Evolutionary conservation across 2,888 invertebrate genomes (phyloP), one percentile per base, ranked within the genome.

Genomic region (Stegana nigrithorax): DNA sequence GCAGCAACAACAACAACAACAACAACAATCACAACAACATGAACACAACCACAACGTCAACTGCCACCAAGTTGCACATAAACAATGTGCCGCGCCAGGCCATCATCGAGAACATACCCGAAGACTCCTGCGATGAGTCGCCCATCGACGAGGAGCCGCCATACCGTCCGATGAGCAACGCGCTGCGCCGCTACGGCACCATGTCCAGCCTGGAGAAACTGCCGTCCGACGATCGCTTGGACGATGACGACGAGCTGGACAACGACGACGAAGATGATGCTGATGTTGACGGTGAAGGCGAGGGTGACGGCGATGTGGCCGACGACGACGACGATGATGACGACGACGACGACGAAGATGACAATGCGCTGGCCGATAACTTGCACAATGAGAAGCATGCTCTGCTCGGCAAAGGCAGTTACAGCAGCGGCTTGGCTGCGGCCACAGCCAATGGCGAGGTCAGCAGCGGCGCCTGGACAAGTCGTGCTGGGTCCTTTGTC

Each of bases 401-500:
- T 26, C 44, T 44, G n/a, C 27, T 27, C 12, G 26, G 14, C n/a
- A 57, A 42, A 60, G 63, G 68, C 0, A 53, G 66, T 26, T 73
- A 70, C 4, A 69, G 29, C 50, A 63, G 63, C 12, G 32, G 44
- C n/a, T 27, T 14, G n/a, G 47, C 59, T 5, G 42, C 27, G 2
- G 55, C 50, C 12, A 45, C 71, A 5, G 67, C 71, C 27, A 73
- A 74, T 5, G 80, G 78, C 19, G 79, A 76, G 4, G 64, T 76
- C 26, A 60, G 62, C 62, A 81, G 75, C 25, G 75, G 73, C 0
- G 83, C 82, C 0, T 94, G 94, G 93, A 93, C 94, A 0, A 91
- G 92, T 6, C 87, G 92, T 65, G 93, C 94, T 5, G 93, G 94
- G 1, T 91, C 90, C 32, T 94, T 91, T 81, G 93, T 94, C 4